Percentiles rank a stretch among this genome's conserved stretches.
These are phyloP conservation scores for Mongoloraphidia duomilia DNA, from an alignment of 2,888 invertebrate species.

Conservation along the genomic window DNA sequence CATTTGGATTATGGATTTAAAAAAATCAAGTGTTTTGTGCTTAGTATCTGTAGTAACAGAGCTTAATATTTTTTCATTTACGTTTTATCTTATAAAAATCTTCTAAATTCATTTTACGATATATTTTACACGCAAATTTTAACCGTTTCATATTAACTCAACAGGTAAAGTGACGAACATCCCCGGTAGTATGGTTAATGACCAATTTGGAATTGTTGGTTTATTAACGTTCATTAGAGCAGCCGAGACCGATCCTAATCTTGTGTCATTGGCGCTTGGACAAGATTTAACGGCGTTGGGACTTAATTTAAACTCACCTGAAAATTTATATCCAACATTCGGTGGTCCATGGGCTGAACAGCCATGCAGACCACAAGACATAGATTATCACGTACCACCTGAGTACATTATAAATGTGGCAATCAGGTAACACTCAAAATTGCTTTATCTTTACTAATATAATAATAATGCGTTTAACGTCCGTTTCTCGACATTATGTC, in stretches of 20 bases:
- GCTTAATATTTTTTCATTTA: conserved; percentile 2
- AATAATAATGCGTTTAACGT: no score
- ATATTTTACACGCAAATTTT: not conserved
- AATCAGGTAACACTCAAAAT: conserved; percentile 45
- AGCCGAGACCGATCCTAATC: conserved; percentile 91
- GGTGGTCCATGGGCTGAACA: conserved; percentile 98
- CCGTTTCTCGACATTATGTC: no score
- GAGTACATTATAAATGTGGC: conserved; percentile 97
- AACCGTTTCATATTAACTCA: conserved; percentile 13
- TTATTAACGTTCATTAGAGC: conserved; percentile 95
- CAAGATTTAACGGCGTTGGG: conserved; percentile 97
- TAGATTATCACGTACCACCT: conserved; percentile 94
- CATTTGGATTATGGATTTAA: no score
- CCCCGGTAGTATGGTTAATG: conserved; percentile 95
- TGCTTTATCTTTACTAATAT: not conserved
- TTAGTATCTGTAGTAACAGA: conserved; percentile 1
- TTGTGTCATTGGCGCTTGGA: conserved; percentile 92
- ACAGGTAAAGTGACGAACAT: conserved; percentile 94
- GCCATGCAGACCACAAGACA: conserved; percentile 96
- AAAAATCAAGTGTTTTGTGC: conserved; percentile 5
- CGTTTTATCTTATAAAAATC: conserved; percentile 3
- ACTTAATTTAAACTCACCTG: conserved; percentile 94
- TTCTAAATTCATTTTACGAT: not conserved
- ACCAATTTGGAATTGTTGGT: conserved; percentile 99
- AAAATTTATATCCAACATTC: conserved; percentile 95